Evolutionary conservation across 1,140 invertebrate species (phyloP).

Genomic region (Cataglyphis hispanica): DNA sequence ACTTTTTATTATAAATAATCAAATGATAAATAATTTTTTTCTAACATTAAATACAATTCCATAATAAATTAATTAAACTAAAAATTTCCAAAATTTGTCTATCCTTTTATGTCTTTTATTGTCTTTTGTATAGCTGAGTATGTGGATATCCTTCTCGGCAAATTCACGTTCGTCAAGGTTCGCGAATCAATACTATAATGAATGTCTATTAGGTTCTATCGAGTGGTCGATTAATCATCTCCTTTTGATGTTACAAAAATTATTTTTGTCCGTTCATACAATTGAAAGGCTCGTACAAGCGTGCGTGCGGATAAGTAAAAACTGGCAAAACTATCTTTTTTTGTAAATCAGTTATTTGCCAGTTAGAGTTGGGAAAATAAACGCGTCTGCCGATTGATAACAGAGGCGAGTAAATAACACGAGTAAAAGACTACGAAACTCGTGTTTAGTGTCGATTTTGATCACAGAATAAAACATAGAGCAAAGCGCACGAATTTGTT

Average conservation of each 20-base stretch:
- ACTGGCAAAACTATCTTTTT: constrained; percentile 27
- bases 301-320: neutral
- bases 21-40: neutral
- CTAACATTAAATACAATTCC: neutral
- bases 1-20: neutral
- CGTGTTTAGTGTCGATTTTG: constrained; percentile 33
- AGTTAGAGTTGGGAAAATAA: constrained; percentile 49
- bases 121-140: too few species aligned
- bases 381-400: constrained; percentile 24
- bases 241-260: constrained; percentile 30
- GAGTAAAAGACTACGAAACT: constrained; percentile 6
- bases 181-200: constrained; percentile 57
- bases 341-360: constrained; percentile 50
- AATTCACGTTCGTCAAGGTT: constrained; percentile 39
- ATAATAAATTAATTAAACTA: neutral
- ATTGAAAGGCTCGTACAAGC: neutral
- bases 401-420: constrained; percentile 35
- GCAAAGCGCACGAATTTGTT: neutral
- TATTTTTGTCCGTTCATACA: constrained; percentile 18
- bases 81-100: neutral
- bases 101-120: too few species aligned
- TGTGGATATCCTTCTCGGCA: neutral
- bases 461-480: constrained; percentile 14
- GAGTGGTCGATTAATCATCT: constrained; percentile 26
- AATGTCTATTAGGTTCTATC: neutral